These are phyloP conservation scores for Anser cygnoides DNA, from an alignment of 2,113 vertebrate genomes.

Conservation along the genomic window DNA sequence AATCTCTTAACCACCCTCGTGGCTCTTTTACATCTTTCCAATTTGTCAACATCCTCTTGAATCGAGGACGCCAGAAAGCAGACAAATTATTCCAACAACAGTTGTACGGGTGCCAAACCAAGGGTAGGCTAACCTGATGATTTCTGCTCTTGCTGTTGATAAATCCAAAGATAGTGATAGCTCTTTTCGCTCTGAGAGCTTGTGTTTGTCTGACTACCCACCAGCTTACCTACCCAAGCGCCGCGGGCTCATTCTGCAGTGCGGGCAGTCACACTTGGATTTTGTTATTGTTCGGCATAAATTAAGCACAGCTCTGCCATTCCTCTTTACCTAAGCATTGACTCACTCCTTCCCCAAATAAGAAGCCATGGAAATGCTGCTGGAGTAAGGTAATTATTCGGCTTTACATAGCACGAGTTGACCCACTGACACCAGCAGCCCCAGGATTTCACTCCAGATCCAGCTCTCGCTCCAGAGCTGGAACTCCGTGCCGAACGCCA, in stretches of 20 bases:
- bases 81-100: slow-evolving; percentile 48
- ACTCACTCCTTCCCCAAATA: background rate
- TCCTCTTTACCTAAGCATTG: background rate
- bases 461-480: accelerated
- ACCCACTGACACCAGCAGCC: background rate
- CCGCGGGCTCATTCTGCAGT: accelerated
- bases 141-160: slow-evolving; percentile 33
- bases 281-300: too few relatives aligned
- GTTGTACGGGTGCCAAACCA: background rate
- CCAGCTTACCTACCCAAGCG: accelerated
- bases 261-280: background rate
- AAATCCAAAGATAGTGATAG: background rate
- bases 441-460: background rate
- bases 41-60: slow-evolving; percentile 48
- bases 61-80: background rate
- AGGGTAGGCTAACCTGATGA: slow-evolving; percentile 33
- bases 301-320: background rate
- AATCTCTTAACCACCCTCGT: slow-evolving; percentile 39
- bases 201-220: accelerated
- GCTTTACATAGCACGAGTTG: accelerated
- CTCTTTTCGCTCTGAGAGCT: slow-evolving; percentile 30
- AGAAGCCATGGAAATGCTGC: accelerated
- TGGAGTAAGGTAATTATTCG: background rate
- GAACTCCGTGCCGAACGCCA: background rate
- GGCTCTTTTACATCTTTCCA: slow-evolving; percentile 41